A percentile compares a stretch with the other conserved stretches of the same genome.
phyloP scores from a whole-genome alignment of 1,140 invertebrate species.

The Dendroctonus ponderosae region DNA sequence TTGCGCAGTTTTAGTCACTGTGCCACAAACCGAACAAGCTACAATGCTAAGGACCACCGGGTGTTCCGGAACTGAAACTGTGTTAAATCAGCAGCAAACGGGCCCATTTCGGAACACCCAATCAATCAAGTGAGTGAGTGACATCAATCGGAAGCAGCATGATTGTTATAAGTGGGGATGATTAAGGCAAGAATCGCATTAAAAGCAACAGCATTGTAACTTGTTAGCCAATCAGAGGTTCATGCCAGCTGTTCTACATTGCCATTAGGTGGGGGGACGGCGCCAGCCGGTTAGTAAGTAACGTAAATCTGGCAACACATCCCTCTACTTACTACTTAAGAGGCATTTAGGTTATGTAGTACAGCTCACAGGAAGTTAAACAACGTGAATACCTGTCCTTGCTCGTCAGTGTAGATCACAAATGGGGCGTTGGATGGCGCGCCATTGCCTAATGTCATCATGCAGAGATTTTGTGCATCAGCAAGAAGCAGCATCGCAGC shows the following conservation, averaged over 20 bases:
- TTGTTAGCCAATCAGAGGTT: constrained; percentile 27
- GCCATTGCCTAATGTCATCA: constrained; percentile 52
- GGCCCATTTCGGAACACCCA: too few species aligned
- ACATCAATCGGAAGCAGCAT: too few species aligned
- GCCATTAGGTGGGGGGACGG: too few species aligned
- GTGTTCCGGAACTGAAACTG: too few species aligned
- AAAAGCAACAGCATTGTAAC: constrained; percentile 39
- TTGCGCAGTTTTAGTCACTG: too few species aligned
- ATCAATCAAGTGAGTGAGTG: too few species aligned
- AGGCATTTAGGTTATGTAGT: constrained; percentile 35
- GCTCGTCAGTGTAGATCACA: constrained; percentile 93
- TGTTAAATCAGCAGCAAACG: too few species aligned
- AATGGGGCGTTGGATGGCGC: constrained; percentile 77
- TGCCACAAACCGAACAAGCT: constrained; percentile 7
- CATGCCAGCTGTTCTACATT: constrained; percentile 43
- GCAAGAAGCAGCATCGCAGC: constrained; percentile 52
- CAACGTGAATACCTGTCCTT: constrained; percentile 81
- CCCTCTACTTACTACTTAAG: constrained; percentile 1
- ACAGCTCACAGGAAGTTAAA: constrained; percentile 47
- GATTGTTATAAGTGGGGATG: too few species aligned
- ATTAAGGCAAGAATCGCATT: too few species aligned
- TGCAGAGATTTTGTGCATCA: constrained; percentile 50
- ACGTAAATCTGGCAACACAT: not conserved
- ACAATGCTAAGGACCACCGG: not conserved
- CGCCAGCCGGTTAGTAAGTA: not conserved